These are phyloP conservation scores for Acanthosepion lycidas DNA, from an alignment of 2,888 invertebrate genomes.

Conservation along the genomic window DNA sequence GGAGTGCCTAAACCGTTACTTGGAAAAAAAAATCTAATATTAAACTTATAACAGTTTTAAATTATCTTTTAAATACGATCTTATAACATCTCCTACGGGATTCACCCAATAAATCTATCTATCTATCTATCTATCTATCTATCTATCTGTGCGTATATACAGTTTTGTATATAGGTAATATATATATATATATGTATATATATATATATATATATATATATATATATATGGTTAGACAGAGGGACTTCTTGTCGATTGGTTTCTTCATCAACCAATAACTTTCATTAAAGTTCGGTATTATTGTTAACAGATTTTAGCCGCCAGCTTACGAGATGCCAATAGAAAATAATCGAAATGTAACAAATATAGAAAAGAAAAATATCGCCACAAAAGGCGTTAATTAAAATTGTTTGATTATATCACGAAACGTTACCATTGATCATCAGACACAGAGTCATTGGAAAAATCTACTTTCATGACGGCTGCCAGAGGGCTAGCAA, in stretches of 20 bases:
- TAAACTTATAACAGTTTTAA: no score
- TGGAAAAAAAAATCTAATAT: no score
- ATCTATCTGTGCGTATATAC: neutral
- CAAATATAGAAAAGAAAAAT: neutral
- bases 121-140: neutral
- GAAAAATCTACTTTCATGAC: neutral
- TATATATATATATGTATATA: no score
- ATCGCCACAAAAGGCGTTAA: neutral
- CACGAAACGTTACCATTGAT: neutral
- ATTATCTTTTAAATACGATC: no score
- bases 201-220: neutral
- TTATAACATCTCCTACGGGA: no score
- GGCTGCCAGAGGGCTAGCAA: neutral
- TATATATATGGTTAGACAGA: neutral
- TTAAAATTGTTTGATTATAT: slow-evolving; percentile 11
- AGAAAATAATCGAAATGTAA: neutral
- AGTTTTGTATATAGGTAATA: neutral
- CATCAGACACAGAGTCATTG: neutral
- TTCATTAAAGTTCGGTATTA: neutral
- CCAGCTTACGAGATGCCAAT: neutral
- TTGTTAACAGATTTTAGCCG: slow-evolving; percentile 33
- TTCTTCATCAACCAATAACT: neutral
- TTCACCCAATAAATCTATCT: neutral
- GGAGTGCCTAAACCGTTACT: no score
- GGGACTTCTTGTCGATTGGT: neutral